Conservation (phyloP, 2,888 invertebrate species). For the Tachina fera region DNA sequence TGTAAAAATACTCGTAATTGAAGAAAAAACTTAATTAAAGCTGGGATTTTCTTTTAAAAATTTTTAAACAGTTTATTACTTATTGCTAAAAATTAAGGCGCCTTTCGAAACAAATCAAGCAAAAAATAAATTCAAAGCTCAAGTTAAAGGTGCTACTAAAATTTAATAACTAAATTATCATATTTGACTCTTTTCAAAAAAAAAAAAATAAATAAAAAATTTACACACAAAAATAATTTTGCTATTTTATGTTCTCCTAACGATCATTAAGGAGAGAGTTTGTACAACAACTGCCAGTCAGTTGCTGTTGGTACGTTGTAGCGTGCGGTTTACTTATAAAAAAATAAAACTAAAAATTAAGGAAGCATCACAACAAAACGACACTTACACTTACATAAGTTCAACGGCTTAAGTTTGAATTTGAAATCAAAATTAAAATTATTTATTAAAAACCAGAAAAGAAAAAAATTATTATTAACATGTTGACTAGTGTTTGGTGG, state of each 20-base stretch:
- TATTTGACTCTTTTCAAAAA: conserved; percentile 10
- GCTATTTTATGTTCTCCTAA: conserved; percentile 33
- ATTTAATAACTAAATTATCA: not conserved
- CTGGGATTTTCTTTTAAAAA: not conserved
- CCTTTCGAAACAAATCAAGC: conserved; percentile 5
- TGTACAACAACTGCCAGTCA: conserved; percentile 59
- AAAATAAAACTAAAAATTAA: conserved; percentile 30
- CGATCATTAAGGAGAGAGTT: conserved; percentile 61
- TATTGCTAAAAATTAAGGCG: too few species aligned
- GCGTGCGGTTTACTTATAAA: conserved; percentile 59
- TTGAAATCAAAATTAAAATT: not conserved
- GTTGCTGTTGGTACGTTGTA: conserved; percentile 68
- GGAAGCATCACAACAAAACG: conserved; percentile 10
- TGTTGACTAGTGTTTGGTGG: not conserved
- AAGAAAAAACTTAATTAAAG: not conserved
- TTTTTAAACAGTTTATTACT: too few species aligned
- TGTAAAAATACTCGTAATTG: not conserved
- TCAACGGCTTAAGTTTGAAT: conserved; percentile 30
- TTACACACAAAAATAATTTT: conserved; percentile 17
- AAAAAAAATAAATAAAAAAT: too few species aligned
- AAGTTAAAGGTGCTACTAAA: conserved; percentile 13
- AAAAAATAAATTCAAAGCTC: conserved; percentile 9
- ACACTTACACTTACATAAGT: not conserved
- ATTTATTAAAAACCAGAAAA: conserved; percentile 2
- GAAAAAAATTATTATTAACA: conserved; percentile 6